Evolutionary conservation across 2,888 invertebrate genomes (phyloP), one percentile per base, ranked within the genome.

Genomic region (Drosophila melanosoma): DNA sequence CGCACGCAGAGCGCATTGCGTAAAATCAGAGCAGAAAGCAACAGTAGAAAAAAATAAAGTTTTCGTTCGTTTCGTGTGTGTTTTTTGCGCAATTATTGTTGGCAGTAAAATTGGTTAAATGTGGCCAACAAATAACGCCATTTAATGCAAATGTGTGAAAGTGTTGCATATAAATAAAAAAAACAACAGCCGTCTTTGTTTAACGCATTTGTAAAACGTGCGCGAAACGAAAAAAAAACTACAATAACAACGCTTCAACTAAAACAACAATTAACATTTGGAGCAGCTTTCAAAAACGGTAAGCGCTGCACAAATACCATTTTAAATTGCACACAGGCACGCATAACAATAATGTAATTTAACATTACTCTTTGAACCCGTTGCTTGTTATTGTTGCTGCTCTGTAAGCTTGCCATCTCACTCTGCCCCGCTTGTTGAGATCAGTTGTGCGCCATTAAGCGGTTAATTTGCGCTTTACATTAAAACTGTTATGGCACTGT

Each of bases 71-170:
- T 68, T 51, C 60, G 70, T 80, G 69, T 68, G 51, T 76, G 66
- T 52, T 35, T 35, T 64, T 63, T 64, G 45, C 42, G 60, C 10
- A 66, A 60, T 67, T 67, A 52, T 75, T 74, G 49, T 75, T 76
- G 65, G 59, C 48, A 65, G 52, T 60, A 59, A 33, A 56, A 52
- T 67, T 67, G 56, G 56, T 40, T 29, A 20, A 61, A 60, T 73
- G 82, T 70, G 74, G 61, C 75, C 75, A 84, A 59, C 79, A 61
- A 69, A 58, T 63, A 78, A 71, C 69, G 81, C 81, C 79, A 86
- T 81, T 88, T 61, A 87, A 87, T 87, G 85, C 73, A 87, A 87
- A 81, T 87, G 89, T 84, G 85, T 84, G 89, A 87, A 87, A 87
- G 89, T 87, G 81, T 82, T 69, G 71, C 23, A 20, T 33, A 20